Evolutionary conservation across 2,113 vertebrate species (phyloP).

Genomic region (Planiliza haematocheilus): DNA sequence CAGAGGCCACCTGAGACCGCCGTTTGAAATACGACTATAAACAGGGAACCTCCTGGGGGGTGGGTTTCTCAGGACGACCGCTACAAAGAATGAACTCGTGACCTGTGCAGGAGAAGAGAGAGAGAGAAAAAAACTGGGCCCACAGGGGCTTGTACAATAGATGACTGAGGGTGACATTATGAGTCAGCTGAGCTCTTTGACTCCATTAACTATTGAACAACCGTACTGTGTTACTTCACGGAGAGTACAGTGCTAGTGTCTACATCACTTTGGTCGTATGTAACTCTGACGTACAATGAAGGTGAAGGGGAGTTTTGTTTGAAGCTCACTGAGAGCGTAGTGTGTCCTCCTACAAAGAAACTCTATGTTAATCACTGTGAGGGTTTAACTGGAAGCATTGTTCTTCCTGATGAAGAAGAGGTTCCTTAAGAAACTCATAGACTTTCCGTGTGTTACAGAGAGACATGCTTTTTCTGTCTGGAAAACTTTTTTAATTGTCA

Average conservation of each 20-base stretch:
- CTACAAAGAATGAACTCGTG: constrained; percentile 44
- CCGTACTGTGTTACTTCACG: constrained; percentile 4
- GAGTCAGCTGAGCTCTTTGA: constrained; percentile 26
- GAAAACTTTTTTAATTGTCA: no score
- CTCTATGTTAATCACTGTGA: no score
- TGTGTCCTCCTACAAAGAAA: no score
- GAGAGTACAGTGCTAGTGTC: background rate
- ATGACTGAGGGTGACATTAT: constrained; percentile 17
- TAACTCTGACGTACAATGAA: no score
- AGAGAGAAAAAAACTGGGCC: constrained; percentile 27
- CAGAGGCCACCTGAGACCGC: constrained; percentile 43
- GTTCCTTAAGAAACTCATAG: no score
- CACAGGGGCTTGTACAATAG: constrained; percentile 21
- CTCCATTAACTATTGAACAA: constrained; percentile 14
- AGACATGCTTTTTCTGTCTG: no score
- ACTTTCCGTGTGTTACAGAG: no score
- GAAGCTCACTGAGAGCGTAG: no score
- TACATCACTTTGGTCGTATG: no score
- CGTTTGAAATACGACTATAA: constrained; percentile 32
- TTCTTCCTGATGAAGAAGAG: no score
- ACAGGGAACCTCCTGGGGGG: constrained; percentile 22
- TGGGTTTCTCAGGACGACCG: constrained; percentile 24
- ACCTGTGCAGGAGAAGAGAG: constrained; percentile 32
- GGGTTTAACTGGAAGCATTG: no score
- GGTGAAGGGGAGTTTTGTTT: no score